A percentile compares a stretch with the other conserved stretches of the same genome.
Conservation (phyloP, 53 echinoderm and acorn worm species). For the Holothuria leucospilota region DNA sequence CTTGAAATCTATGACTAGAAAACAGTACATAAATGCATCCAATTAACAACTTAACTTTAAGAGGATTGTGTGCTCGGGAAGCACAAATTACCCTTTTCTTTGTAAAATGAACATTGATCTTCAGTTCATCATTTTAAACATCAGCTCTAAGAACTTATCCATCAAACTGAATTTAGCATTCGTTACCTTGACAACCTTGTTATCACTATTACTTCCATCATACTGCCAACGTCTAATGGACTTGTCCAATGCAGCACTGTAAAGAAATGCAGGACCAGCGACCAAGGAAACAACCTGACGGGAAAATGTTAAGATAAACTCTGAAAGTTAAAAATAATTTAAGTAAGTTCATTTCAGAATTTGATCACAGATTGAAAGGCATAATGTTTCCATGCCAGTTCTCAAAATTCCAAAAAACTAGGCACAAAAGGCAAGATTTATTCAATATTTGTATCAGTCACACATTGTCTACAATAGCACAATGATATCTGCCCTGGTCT, state of each 20-base stretch:
- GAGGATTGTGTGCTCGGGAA: too few relatives aligned
- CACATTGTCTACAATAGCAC: too few relatives aligned
- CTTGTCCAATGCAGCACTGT: slow-evolving; percentile 84
- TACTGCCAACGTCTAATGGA: slow-evolving; percentile 91
- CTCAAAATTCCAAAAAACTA: too few relatives aligned
- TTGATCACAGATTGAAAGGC: too few relatives aligned
- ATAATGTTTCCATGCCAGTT: too few relatives aligned
- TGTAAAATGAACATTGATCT: neutral
- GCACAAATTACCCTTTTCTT: too few relatives aligned
- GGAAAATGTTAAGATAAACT: neutral
- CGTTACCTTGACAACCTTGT: slow-evolving; percentile 81
- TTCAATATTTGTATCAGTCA: too few relatives aligned
- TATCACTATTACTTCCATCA: slow-evolving; percentile 68
- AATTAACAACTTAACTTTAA: neutral
- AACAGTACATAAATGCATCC: neutral
- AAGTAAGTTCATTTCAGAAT: too few relatives aligned
- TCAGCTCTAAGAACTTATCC: neutral
- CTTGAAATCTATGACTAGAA: neutral
- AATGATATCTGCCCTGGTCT: too few relatives aligned
- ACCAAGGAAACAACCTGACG: slow-evolving; percentile 80
- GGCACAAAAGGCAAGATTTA: too few relatives aligned
- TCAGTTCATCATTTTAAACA: neutral
- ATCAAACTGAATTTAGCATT: neutral
- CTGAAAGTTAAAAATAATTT: too few relatives aligned
- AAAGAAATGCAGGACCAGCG: slow-evolving; percentile 74